Evolutionary conservation across 1,140 invertebrate species (phyloP).

Genomic region (Lepidurus packardi): DNA sequence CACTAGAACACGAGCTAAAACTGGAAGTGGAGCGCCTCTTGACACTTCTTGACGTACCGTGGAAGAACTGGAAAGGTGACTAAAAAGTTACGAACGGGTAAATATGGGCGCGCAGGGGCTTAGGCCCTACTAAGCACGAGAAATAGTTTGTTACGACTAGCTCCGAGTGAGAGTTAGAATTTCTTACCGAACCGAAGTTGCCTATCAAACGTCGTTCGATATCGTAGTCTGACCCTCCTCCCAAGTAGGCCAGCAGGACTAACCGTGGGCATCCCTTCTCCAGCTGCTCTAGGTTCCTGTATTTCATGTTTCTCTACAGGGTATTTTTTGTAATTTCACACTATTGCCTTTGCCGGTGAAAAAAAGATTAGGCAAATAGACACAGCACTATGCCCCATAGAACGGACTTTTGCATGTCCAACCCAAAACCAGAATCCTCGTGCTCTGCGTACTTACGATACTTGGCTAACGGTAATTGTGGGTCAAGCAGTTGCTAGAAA

Average conservation of each 20-base stretch:
- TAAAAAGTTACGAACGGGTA: neutral
- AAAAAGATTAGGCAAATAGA: neutral
- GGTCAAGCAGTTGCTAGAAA: conserved; percentile 1
- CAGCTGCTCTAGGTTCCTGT: neutral
- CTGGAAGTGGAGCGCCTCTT: neutral
- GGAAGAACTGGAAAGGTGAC: neutral
- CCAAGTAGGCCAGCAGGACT: conserved; percentile 2
- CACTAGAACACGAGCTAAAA: neutral
- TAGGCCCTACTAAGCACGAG: conserved; percentile 3
- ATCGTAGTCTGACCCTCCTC: conserved; percentile 7
- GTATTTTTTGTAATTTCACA: neutral
- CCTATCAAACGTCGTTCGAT: neutral
- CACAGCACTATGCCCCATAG: neutral
- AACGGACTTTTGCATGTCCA: neutral
- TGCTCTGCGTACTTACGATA: neutral
- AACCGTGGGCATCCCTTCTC: neutral
- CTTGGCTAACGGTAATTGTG: neutral
- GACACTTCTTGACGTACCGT: neutral
- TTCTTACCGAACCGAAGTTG: neutral
- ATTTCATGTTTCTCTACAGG: neutral
- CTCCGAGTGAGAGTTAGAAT: neutral
- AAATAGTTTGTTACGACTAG: neutral
- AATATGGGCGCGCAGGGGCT: neutral
- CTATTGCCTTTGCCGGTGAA: neutral
- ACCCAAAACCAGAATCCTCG: neutral